phyloP scores from a whole-genome alignment of 2,888 invertebrate species.

The Harmothoe impar region DNA sequence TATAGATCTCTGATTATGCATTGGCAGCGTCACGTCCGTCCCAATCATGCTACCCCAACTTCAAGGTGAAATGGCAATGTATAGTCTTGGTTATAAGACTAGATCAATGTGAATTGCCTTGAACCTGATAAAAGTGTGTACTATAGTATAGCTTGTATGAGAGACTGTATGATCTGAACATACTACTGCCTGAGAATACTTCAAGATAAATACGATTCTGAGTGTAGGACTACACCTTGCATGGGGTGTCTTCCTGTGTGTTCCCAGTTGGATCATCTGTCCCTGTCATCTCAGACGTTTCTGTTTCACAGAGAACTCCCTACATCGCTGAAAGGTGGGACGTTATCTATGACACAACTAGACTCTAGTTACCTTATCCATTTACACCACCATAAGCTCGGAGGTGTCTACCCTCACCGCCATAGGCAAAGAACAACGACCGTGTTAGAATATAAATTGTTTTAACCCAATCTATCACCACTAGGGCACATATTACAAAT shows the following conservation, averaged over 20 bases:
- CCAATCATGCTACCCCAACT: too few species aligned
- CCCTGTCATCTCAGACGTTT: constrained; percentile 22
- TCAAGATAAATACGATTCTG: too few species aligned
- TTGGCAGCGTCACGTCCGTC: too few species aligned
- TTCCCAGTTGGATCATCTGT: neutral
- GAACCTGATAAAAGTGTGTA: neutral
- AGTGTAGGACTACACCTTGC: neutral
- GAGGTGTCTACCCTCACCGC: neutral
- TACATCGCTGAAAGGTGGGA: neutral
- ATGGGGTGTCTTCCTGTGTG: constrained; percentile 14
- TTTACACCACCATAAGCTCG: neutral
- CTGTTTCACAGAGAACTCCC: neutral
- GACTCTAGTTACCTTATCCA: neutral
- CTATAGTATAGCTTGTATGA: too few species aligned
- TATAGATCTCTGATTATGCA: too few species aligned
- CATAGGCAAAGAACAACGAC: neutral
- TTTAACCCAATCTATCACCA: constrained; percentile 30
- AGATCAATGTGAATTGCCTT: neutral
- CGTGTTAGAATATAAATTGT: constrained; percentile 40
- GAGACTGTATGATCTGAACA: too few species aligned
- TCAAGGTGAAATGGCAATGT: too few species aligned
- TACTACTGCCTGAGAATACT: too few species aligned
- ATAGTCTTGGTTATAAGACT: neutral
- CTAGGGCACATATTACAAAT: constrained; percentile 3
- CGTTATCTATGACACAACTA: constrained; percentile 12